phyloP scores from a whole-genome alignment of 2,113 vertebrate species.

The Anarrhichthys ocellatus region DNA sequence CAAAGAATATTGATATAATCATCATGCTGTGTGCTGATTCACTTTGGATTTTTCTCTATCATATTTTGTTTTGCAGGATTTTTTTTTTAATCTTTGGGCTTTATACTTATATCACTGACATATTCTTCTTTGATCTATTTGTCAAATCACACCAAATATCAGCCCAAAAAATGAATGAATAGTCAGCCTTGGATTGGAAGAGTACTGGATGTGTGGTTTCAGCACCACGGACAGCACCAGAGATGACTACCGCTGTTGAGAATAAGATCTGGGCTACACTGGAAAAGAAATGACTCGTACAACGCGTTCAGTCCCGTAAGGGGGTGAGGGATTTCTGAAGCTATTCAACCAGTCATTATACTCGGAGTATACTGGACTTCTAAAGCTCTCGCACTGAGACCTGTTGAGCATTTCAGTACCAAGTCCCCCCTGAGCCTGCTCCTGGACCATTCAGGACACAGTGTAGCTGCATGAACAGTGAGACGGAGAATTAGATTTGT shows the following conservation, averaged over 20 bases:
- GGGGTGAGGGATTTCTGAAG: too few relatives aligned
- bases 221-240: conserved; percentile 49
- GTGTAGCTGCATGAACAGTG: background rate
- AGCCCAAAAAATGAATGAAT: background rate
- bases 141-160: background rate
- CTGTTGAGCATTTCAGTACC: conserved; percentile 40
- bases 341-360: background rate
- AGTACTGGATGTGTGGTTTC: background rate
- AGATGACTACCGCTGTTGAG: too few relatives aligned
- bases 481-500: background rate
- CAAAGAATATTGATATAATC: background rate
- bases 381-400: background rate
- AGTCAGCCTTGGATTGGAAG: too few relatives aligned
- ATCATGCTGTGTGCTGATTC: background rate
- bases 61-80: background rate
- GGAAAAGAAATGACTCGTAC: background rate
- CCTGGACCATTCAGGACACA: background rate
- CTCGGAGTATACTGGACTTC: background rate
- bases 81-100: background rate
- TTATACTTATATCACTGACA: background rate
- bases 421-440: conserved; percentile 1
- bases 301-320: background rate
- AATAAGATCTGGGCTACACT: background rate
- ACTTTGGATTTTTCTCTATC: background rate
- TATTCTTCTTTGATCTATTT: too few relatives aligned